A percentile compares a stretch with the other conserved stretches of the same genome.
Conservation (phyloP, 2,888 invertebrate species). For the Atethmia centrago region DNA sequence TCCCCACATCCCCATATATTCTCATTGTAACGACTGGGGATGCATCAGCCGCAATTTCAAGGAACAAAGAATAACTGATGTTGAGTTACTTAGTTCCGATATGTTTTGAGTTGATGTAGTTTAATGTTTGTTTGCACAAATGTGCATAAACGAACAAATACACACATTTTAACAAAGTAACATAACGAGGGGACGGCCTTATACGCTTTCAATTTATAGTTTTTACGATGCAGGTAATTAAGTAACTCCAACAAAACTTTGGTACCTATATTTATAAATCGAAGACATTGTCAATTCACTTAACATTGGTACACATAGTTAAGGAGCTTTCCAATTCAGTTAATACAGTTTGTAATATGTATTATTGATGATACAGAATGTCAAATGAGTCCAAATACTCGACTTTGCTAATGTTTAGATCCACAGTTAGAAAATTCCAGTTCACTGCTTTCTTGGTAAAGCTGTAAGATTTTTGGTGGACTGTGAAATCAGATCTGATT, state of each 20-base stretch:
- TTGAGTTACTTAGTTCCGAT: background rate
- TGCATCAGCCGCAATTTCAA: background rate
- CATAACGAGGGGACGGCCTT: background rate
- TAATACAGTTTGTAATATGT: background rate
- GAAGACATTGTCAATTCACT: background rate
- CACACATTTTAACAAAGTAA: background rate
- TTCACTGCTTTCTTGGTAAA: background rate
- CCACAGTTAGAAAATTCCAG: background rate
- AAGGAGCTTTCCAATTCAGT: background rate
- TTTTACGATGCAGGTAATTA: background rate
- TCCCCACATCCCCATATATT: background rate
- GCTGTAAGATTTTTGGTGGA: background rate
- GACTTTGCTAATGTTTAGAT: background rate
- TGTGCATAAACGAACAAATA: background rate
- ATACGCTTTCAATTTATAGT: background rate
- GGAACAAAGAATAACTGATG: background rate
- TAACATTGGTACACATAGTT: too few relatives aligned
- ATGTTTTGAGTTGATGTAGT: background rate
- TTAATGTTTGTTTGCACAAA: too few relatives aligned
- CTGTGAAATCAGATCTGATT: background rate
- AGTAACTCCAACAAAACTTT: background rate
- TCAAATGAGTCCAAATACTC: background rate
- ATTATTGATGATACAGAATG: conserved; percentile 2
- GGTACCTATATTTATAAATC: background rate
- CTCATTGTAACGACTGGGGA: conserved; percentile 18